phyloP scores from a whole-genome alignment of 1,140 invertebrate genomes.

The Leptinotarsa defecta region DNA sequence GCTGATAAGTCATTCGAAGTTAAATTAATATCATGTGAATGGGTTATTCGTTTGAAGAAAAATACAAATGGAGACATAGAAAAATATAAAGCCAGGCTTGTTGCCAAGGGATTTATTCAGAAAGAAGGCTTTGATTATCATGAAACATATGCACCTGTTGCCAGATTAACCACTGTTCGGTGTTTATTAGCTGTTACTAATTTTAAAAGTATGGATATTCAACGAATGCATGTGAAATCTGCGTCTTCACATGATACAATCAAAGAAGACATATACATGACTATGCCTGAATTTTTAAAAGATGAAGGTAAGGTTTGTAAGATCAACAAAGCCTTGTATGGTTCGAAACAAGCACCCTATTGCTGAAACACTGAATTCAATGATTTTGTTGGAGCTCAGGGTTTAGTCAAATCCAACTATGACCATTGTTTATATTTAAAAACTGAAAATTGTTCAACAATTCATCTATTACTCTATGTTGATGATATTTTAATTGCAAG shows the following conservation, averaged over 20 bases:
- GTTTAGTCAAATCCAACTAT: too few species aligned
- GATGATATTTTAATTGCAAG: neutral
- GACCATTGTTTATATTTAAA: too few species aligned
- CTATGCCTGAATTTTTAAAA: constrained; percentile 31
- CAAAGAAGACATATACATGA: constrained; percentile 42
- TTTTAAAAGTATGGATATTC: too few species aligned
- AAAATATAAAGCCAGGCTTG: too few species aligned
- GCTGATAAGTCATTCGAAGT: constrained; percentile 36
- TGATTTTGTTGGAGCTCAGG: too few species aligned
- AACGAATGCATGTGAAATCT: constrained; percentile 37
- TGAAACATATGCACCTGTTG: too few species aligned
- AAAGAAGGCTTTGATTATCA: too few species aligned
- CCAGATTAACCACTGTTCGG: too few species aligned
- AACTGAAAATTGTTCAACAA: neutral
- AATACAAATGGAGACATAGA: neutral
- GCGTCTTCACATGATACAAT: constrained; percentile 42
- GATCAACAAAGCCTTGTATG: constrained; percentile 50
- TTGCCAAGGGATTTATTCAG: too few species aligned
- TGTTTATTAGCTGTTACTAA: too few species aligned
- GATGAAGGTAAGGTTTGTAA: constrained; percentile 34
- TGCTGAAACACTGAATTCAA: too few species aligned
- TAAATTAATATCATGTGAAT: constrained; percentile 42
- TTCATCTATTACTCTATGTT: neutral
- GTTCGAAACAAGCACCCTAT: constrained; percentile 56
- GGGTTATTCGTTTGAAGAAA: constrained; percentile 53